phyloP scores from a whole-genome alignment of 2,113 vertebrate species.

The Dolichallabes microphthalmus region DNA sequence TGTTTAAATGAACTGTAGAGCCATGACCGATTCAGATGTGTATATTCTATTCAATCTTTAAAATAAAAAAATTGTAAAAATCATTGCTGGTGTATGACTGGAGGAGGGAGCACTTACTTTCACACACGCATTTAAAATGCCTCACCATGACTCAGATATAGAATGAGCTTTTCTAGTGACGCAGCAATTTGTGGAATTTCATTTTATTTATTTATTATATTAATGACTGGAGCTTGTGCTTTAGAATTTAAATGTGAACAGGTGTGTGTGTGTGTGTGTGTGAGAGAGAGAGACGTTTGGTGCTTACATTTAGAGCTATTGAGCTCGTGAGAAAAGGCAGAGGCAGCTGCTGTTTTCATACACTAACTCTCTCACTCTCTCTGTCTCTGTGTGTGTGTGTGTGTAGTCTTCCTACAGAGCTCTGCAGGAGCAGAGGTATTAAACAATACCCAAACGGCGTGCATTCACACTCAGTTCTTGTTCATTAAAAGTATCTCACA shows the following conservation, averaged over 20 bases:
- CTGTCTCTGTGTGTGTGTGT: background rate
- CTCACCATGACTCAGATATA: background rate
- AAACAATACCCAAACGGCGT: background rate
- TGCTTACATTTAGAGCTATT: background rate
- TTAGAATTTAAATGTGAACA: background rate
- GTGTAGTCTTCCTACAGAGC: background rate
- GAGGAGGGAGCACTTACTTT: background rate
- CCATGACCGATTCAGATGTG: too few relatives aligned
- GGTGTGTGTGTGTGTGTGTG: background rate
- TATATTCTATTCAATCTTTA: too few relatives aligned
- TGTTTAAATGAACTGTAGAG: background rate
- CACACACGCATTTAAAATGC: background rate
- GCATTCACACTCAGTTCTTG: background rate
- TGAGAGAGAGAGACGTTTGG: background rate
- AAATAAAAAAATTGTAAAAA: background rate
- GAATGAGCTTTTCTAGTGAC: background rate
- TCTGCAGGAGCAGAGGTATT: background rate
- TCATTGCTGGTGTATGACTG: background rate
- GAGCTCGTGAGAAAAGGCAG: background rate
- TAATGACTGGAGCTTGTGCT: background rate
- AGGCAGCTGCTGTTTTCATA: constrained; percentile 15
- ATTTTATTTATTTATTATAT: background rate
- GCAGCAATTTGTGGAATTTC: background rate
- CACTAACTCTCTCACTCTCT: background rate
- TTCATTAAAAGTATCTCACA: background rate